Percentiles rank a stretch among this genome's conserved stretches.
These are phyloP conservation scores for Papilio protenor DNA, from an alignment of 2,888 invertebrate genomes.

Conservation along the genomic window DNA sequence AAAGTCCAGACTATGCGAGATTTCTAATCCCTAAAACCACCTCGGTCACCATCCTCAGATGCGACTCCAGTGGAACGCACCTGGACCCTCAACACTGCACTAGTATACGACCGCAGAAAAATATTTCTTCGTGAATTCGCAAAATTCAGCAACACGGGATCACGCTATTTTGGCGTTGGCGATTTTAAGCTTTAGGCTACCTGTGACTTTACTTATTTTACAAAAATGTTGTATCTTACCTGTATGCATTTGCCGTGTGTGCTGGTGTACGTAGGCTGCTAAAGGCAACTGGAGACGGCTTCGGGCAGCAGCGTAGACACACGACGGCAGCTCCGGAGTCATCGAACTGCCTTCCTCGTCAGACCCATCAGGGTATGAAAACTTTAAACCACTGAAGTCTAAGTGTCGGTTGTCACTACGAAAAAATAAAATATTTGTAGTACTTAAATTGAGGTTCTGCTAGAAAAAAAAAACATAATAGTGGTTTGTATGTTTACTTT, in stretches of 20 bases:
- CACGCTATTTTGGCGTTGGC: no score
- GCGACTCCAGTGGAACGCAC: no score
- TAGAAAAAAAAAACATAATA: neutral
- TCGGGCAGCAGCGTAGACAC: constrained; percentile 89
- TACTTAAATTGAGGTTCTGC: neutral
- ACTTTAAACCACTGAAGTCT: constrained; percentile 74
- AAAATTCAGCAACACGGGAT: no score
- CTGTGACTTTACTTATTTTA: neutral
- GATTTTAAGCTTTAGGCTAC: neutral
- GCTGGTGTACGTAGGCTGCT: constrained; percentile 79
- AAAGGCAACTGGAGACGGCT: constrained; percentile 72
- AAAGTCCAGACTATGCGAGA: no score
- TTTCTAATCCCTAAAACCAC: no score
- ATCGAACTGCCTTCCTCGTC: constrained; percentile 81
- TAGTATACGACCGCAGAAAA: no score
- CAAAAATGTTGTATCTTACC: constrained; percentile 53
- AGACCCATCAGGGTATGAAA: constrained; percentile 74
- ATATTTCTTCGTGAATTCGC: no score
- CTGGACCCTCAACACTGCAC: no score
- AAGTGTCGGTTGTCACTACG: constrained; percentile 71
- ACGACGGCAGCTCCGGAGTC: constrained; percentile 90
- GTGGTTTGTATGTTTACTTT: constrained; percentile 78
- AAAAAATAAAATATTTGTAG: neutral
- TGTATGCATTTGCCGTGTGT: constrained; percentile 72
- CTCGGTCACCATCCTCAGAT: no score